These are phyloP conservation scores for Hydrozoanthus tunicans DNA, from an alignment of 64 coral and sea anemone species.

Conservation along the genomic window DNA sequence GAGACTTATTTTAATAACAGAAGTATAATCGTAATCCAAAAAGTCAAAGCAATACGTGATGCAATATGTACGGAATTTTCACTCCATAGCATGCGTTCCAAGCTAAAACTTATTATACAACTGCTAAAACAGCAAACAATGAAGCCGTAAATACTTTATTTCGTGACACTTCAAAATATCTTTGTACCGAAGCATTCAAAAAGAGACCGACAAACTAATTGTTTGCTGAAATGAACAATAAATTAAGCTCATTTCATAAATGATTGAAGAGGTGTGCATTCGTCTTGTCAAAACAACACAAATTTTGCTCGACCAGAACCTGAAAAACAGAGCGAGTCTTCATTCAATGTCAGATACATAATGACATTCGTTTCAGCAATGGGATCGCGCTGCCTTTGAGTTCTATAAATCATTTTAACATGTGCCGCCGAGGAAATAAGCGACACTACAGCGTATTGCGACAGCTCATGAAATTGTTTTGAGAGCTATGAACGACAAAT, in stretches of 20 bases:
- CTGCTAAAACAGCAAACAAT: neutral
- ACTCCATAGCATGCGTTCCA: neutral
- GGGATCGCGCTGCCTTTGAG: neutral
- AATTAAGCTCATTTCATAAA: conserved; percentile 14
- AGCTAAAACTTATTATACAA: neutral
- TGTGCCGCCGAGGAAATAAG: neutral
- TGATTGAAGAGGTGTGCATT: neutral
- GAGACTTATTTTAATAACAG: too few species aligned
- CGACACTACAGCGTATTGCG: neutral
- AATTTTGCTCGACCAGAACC: neutral
- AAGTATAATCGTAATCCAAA: too few species aligned
- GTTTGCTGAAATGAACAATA: conserved; percentile 52
- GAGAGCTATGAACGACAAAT: neutral
- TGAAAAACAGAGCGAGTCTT: neutral
- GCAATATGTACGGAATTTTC: neutral
- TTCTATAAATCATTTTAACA: neutral
- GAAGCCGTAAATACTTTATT: neutral
- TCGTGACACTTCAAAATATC: neutral
- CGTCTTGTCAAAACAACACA: conserved; percentile 17
- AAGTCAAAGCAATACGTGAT: too few species aligned
- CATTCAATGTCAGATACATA: neutral
- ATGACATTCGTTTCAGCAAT: neutral
- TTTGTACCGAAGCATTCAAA: conserved; percentile 24
- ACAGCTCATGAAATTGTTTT: neutral
- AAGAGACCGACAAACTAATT: neutral